phyloP scores from a whole-genome alignment of 2,888 invertebrate species.

The Tetanocera ferruginea region DNA sequence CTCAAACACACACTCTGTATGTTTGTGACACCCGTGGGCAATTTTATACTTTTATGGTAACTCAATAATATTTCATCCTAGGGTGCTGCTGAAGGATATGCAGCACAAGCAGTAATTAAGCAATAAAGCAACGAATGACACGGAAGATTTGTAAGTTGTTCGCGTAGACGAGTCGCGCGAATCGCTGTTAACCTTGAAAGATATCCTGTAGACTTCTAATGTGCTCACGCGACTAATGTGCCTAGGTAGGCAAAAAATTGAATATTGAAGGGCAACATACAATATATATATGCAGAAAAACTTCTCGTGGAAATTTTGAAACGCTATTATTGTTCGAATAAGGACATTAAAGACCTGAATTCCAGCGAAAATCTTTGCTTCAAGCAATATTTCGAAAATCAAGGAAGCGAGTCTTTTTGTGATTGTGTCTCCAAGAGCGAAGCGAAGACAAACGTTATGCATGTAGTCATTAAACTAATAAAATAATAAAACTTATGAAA shows the following conservation, averaged over 20 bases:
- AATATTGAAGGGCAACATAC: not conserved
- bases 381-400: constrained; percentile 4
- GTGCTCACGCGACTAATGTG: constrained; percentile 56
- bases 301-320: constrained; percentile 25
- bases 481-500: constrained; percentile 52
- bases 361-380: constrained; percentile 31
- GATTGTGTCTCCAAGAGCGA: not conserved
- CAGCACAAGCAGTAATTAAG: constrained; percentile 60
- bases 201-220: constrained; percentile 59
- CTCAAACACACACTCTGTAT: not conserved
- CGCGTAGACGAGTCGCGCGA: constrained; percentile 59
- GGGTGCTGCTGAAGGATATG: constrained; percentile 59
- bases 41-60: constrained; percentile 67
- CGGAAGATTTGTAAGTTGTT: constrained; percentile 60
- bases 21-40: constrained; percentile 58
- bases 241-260: not conserved
- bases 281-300: not conserved
- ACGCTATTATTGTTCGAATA: constrained; percentile 23
- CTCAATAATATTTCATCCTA: constrained; percentile 66
- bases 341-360: constrained; percentile 32
- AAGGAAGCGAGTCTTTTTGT: not conserved
- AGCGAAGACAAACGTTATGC: not conserved
- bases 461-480: constrained; percentile 54
- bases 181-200: constrained; percentile 51
- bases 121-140: constrained; percentile 62